These are phyloP conservation scores for Pelobates fuscus DNA, from an alignment of 2,113 vertebrate species.

Conservation along the genomic window DNA sequence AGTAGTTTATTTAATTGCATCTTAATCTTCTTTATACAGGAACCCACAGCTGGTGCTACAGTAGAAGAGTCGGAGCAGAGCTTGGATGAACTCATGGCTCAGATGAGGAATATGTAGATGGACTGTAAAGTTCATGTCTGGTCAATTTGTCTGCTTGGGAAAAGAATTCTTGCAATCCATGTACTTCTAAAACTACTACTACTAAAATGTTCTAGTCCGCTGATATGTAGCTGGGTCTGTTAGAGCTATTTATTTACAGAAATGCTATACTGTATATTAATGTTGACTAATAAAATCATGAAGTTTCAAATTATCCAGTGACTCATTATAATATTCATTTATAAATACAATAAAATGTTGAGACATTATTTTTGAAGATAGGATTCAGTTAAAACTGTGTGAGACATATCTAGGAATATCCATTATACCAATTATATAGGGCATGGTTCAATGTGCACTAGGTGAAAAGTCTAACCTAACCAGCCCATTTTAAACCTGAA, in stretches of 20 bases:
- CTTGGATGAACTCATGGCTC: conserved; percentile 93
- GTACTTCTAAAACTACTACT: not conserved
- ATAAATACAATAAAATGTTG: no score
- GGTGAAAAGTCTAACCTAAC: no score
- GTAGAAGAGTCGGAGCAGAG: conserved; percentile 85
- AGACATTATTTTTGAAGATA: no score
- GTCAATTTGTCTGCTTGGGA: not conserved
- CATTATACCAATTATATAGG: no score
- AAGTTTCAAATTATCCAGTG: not conserved
- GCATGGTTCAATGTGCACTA: no score
- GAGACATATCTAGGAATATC: no score
- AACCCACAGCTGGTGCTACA: conserved; percentile 58
- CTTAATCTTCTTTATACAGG: conserved; percentile 56
- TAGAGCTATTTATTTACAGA: no score
- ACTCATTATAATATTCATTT: no score
- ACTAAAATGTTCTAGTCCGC: not conserved
- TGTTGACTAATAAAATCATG: not conserved
- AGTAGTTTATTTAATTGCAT: no score
- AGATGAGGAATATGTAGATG: conserved; percentile 86
- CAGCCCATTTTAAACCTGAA: no score
- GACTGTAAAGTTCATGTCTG: not conserved
- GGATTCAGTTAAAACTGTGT: no score
- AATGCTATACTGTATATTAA: not conserved
- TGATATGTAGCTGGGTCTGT: not conserved
- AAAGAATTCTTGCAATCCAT: not conserved